Base-by-base conservation (phyloP, 2,797 vertebrate genomes). In the Rachycentron canadum region DNA sequence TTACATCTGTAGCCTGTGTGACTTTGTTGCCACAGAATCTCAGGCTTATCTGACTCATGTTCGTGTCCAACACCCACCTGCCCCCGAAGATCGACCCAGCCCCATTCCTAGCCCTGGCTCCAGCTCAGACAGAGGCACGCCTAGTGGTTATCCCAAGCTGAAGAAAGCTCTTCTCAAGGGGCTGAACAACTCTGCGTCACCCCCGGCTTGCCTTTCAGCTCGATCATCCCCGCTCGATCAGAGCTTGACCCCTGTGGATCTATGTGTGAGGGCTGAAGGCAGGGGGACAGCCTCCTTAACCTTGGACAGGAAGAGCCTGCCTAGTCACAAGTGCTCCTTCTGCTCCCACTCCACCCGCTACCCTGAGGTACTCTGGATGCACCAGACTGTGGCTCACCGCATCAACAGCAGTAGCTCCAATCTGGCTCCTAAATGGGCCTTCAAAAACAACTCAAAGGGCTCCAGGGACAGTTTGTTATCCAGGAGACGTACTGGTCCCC, bases 291-390 rank as follows among this genome's bases (percentile, higher is more conserved):
- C 75, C 73, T 94, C 88, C 25, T 78, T 89, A 52, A 86, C 92
- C 12, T 78, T 90, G 78, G 96, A 95, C 78, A 86, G 73, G 61
- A 94, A 95, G 49, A 92, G 91, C 70, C 95, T 97, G 78, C 93
- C 95, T 11, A 89, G 94, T 64, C 97, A 98, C 88, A 96, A 95
- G 0, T 99, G 97, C 85, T 97, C 97, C 70, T 97, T 97, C 92
- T 99, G 97, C 88, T 96, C 92, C 76, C 96, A 99, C 87, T 94
- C 95, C 88, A 98, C 97, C 53, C 94, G 94, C 85, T 99, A 98
- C 86, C 97, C 97, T 0, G 97, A 99, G 93, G 97, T 98, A 58
- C 95, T 99, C 49, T 98, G 97, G 97, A 97, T 99, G 96, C 97
- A 99, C 86, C 96, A 98, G 91, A 96, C 95, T 34, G 92, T 98